Percentiles rank a stretch among this genome's conserved stretches.
phyloP scores from a whole-genome alignment of 2,888 invertebrate species.

The Mechanitis messenoides region DNA sequence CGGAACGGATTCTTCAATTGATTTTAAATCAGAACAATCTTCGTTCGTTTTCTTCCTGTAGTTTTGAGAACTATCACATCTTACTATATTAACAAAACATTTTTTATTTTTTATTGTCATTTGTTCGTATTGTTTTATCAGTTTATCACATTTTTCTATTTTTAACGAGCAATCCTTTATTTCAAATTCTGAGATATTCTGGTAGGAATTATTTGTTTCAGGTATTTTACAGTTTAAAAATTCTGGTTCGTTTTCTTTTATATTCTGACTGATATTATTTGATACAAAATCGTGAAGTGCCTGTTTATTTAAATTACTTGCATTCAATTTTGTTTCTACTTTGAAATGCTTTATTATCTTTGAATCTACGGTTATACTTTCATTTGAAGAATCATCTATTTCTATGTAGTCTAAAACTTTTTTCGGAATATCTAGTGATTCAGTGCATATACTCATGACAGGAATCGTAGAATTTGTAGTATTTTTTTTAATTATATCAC shows the following conservation, averaged over 20 bases:
- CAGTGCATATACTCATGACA: neutral
- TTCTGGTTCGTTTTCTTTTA: neutral
- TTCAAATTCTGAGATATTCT: constrained; percentile 6
- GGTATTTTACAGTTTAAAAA: neutral
- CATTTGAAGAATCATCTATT: constrained; percentile 53
- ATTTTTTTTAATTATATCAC: neutral
- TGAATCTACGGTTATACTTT: constrained; percentile 27
- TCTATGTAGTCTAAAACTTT: constrained; percentile 39
- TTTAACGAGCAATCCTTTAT: constrained; percentile 39
- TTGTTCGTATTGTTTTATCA: constrained; percentile 35
- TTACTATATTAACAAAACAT: constrained; percentile 44
- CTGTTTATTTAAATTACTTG: neutral
- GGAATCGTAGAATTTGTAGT: neutral
- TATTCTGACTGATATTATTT: neutral
- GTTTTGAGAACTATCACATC: constrained; percentile 39
- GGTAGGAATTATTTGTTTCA: neutral
- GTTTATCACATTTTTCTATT: constrained; percentile 45
- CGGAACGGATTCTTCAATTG: neutral
- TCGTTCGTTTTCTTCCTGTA: neutral
- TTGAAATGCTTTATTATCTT: neutral
- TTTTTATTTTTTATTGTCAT: constrained; percentile 34
- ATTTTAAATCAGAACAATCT: neutral
- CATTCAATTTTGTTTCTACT: neutral
- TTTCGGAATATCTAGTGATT: constrained; percentile 1
- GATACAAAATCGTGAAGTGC: neutral